Conservation (phyloP, 2,888 invertebrate species). For the Troides oblongomaculatus region DNA sequence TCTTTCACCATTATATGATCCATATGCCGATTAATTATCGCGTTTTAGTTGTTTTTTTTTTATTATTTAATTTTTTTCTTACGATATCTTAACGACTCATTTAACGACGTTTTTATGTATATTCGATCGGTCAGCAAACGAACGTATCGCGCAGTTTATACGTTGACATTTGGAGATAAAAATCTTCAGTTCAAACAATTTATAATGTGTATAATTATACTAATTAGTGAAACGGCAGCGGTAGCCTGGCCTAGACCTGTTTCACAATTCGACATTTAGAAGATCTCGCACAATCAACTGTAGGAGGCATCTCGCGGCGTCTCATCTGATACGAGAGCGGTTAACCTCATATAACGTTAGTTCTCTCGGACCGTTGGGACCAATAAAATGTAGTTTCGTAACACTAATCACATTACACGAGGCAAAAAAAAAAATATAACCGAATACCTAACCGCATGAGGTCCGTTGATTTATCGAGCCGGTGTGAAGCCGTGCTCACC, state of each 20-base stretch:
- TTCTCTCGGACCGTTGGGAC: constrained; percentile 36
- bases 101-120: constrained; percentile 23
- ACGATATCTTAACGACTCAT: not conserved
- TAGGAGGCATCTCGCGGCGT: constrained; percentile 24
- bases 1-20: no score
- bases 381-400: constrained; percentile 63
- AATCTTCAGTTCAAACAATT: constrained; percentile 11
- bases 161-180: constrained; percentile 25
- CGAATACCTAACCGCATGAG: constrained; percentile 56
- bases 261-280: constrained; percentile 24
- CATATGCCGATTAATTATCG: no score
- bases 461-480: constrained; percentile 44
- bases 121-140: constrained; percentile 13
- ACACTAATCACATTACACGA: constrained; percentile 56
- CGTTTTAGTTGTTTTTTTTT: no score
- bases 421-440: constrained; percentile 47
- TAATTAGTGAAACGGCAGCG: constrained; percentile 30
- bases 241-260: constrained; percentile 29
- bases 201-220: constrained; percentile 25
- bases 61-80: not conserved
- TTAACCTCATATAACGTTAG: constrained; percentile 41
- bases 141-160: constrained; percentile 13
- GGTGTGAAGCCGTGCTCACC: constrained; percentile 18
- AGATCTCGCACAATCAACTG: constrained; percentile 18
- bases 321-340: constrained; percentile 40